Conservation (phyloP, 2,797 vertebrate species). For the Cottoperca gobio region DNA sequence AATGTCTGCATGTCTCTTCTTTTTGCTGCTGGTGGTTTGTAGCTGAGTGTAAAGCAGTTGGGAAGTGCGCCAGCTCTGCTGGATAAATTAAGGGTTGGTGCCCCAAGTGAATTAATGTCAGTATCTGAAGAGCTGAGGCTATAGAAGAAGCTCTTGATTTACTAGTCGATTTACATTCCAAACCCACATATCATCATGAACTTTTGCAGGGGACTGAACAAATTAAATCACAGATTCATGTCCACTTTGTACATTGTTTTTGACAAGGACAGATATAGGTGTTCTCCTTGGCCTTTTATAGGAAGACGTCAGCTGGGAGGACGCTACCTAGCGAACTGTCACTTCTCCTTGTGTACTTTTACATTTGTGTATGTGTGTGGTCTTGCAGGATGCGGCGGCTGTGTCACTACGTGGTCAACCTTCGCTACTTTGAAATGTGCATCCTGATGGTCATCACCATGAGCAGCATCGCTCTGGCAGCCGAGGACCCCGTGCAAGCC, state of each 20-base stretch:
- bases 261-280: background rate
- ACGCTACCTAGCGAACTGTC: slow-evolving; percentile 8
- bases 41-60: background rate
- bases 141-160: background rate
- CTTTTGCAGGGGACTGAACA: background rate
- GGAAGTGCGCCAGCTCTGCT: background rate
- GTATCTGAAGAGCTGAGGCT: background rate
- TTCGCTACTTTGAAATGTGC: slow-evolving; percentile 98
- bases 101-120: background rate
- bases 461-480: slow-evolving; percentile 97
- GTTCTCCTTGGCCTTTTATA: slow-evolving; percentile 2
- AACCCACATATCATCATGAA: background rate
- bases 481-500: slow-evolving; percentile 93
- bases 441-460: slow-evolving; percentile 96
- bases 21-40: slow-evolving; percentile 9
- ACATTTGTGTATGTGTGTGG: slow-evolving; percentile 25
- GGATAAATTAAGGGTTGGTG: background rate
- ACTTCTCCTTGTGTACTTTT: background rate
- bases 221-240: background rate
- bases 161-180: background rate
- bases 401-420: slow-evolving; percentile 96
- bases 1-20: background rate
- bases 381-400: slow-evolving; percentile 89
- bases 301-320: slow-evolving; percentile 11
- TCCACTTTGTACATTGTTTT: background rate